Conservation (phyloP, 2,113 vertebrate genomes). For the Gambusia affinis region DNA sequence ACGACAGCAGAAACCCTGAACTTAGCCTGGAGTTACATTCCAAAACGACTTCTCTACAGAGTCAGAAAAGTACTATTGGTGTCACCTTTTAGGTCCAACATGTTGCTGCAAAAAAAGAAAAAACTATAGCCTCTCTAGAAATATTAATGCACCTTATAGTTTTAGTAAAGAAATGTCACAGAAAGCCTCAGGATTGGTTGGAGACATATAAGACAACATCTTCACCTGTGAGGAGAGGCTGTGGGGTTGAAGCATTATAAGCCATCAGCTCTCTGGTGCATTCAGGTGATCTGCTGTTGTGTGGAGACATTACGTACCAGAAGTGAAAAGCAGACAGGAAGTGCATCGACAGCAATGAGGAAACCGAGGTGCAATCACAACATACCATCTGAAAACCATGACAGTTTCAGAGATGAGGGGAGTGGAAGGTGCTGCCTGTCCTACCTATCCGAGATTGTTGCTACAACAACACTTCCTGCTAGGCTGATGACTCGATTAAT, state of each 20-base stretch:
- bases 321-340: neutral
- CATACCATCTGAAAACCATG: neutral
- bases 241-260: neutral
- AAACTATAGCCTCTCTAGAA: too few relatives aligned
- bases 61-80: too few relatives aligned
- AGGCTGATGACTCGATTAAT: slow-evolving; percentile 45
- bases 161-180: neutral
- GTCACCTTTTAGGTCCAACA: too few relatives aligned
- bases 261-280: neutral
- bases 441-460: slow-evolving; percentile 44
- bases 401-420: slow-evolving; percentile 7
- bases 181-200: neutral
- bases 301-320: neutral
- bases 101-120: too few relatives aligned
- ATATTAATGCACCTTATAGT: too few relatives aligned
- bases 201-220: neutral
- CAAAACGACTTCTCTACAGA: too few relatives aligned
- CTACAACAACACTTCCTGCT: slow-evolving; percentile 59
- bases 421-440: slow-evolving; percentile 18
- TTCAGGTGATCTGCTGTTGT: neutral
- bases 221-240: neutral
- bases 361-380: neutral
- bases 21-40: too few relatives aligned
- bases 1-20: too few relatives aligned
- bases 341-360: neutral